Conservation (phyloP, 2,888 invertebrate genomes). For the Dromius quadrimaculatus region DNA sequence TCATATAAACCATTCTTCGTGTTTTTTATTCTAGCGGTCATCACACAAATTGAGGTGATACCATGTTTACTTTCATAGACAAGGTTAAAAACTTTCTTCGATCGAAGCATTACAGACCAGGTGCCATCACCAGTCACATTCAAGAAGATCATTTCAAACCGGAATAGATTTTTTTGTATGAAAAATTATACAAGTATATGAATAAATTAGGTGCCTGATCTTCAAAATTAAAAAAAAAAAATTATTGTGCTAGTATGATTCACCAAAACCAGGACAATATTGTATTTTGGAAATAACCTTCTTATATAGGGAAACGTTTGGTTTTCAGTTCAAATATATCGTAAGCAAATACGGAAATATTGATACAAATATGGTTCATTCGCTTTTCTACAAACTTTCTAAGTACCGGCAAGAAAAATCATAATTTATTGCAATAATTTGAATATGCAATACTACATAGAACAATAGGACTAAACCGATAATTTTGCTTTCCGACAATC, state of each 20-base stretch:
- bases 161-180: conserved; percentile 14
- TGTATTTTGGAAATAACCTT: conserved; percentile 4
- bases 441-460: not conserved
- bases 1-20: not conserved
- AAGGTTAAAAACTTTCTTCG: conserved; percentile 27
- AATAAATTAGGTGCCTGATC: conserved; percentile 14
- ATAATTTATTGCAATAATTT: not conserved
- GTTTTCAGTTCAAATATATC: not conserved
- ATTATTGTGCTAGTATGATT: conserved; percentile 7
- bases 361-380: not conserved
- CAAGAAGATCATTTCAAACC: conserved; percentile 24
- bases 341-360: not conserved
- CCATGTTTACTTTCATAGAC: conserved; percentile 20
- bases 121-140: conserved; percentile 14
- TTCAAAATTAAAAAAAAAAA: conserved; percentile 7
- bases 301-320: not conserved
- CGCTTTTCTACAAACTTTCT: not conserved
- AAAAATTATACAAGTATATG: conserved; percentile 4
- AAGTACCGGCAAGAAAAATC: not conserved
- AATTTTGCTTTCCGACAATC: too few relatives aligned
- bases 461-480: too few relatives aligned
- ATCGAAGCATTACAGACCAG: conserved; percentile 1
- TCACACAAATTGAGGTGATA: conserved; percentile 18
- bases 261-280: conserved; percentile 16
- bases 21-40: not conserved